Evolutionary conservation across 2,113 vertebrate genomes (phyloP).

Genomic region (Lepidothrix coronata): DNA sequence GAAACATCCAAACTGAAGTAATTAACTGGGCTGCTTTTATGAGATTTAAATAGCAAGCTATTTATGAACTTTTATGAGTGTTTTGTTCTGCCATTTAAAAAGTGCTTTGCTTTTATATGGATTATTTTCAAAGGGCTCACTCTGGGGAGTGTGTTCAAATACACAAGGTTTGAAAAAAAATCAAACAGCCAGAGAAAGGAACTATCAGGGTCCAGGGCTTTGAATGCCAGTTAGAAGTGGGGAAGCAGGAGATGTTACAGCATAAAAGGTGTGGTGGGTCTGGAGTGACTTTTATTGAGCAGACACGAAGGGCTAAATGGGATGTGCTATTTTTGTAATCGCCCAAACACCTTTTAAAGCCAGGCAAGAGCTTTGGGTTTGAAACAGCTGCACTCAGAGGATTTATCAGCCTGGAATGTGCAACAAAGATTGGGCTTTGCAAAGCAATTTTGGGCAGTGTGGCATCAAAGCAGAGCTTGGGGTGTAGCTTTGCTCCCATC

Average conservation of each 20-base stretch:
- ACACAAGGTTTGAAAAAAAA: slow-evolving; percentile 53
- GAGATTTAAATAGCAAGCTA: slow-evolving; percentile 75
- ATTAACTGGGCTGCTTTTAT: slow-evolving; percentile 77
- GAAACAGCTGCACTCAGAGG: background rate
- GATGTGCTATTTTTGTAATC: slow-evolving; percentile 58
- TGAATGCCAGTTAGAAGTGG: slow-evolving; percentile 54
- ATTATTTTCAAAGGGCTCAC: slow-evolving; percentile 72
- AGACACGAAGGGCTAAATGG: slow-evolving; percentile 56
- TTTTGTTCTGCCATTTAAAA: slow-evolving; percentile 72
- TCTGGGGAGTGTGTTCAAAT: slow-evolving; percentile 76
- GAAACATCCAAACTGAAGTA: slow-evolving; percentile 73
- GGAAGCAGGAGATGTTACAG: slow-evolving; percentile 45
- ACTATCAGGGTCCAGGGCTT: slow-evolving; percentile 52
- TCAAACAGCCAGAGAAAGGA: slow-evolving; percentile 37
- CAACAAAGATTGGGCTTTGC: slow-evolving; percentile 4
- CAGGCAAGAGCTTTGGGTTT: background rate
- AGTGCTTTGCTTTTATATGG: slow-evolving; percentile 65
- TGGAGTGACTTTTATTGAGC: slow-evolving; percentile 53
- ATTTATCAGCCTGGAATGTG: slow-evolving; percentile 12
- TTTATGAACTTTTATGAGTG: slow-evolving; percentile 73
- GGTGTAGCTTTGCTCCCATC: background rate
- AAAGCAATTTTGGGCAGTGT: background rate
- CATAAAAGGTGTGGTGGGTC: slow-evolving; percentile 32
- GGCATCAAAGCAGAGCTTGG: background rate
- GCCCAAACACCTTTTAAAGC: slow-evolving; percentile 45